Conservation (phyloP, 1,140 invertebrate species). For the Pentalonia nigronervosa region DNA sequence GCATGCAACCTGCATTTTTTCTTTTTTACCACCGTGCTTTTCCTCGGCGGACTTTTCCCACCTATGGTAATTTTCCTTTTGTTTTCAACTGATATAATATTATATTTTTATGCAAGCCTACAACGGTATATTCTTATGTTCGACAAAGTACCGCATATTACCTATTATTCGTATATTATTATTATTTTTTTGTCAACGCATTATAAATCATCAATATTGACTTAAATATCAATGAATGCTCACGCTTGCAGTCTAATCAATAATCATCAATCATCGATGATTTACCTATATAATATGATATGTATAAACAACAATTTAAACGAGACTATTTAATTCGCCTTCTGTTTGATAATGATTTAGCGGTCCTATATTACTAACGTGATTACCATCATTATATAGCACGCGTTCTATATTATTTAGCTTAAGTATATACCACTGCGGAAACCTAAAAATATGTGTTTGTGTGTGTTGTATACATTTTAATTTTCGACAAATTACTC, state of each 20-base stretch:
- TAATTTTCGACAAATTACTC: background rate
- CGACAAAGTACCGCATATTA: background rate
- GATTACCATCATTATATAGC: background rate
- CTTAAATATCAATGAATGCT: background rate
- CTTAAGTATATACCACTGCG: background rate
- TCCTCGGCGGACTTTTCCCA: too few species aligned
- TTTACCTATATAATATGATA: background rate
- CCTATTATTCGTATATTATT: too few species aligned
- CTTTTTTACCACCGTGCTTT: background rate
- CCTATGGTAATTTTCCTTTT: background rate
- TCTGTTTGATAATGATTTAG: background rate
- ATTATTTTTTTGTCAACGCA: background rate
- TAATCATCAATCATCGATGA: background rate
- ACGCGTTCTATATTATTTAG: slow-evolving; percentile 1
- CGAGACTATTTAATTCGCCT: background rate
- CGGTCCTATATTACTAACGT: background rate
- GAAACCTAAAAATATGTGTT: background rate
- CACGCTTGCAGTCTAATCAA: background rate
- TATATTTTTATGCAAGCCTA: too few species aligned
- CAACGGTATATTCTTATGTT: background rate
- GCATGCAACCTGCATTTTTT: background rate
- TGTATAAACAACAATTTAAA: background rate
- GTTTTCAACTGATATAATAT: background rate
- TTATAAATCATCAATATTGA: background rate
- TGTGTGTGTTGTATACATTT: background rate